Base-by-base conservation (phyloP, 2,113 vertebrate species). In the Lampris incognitus region DNA sequence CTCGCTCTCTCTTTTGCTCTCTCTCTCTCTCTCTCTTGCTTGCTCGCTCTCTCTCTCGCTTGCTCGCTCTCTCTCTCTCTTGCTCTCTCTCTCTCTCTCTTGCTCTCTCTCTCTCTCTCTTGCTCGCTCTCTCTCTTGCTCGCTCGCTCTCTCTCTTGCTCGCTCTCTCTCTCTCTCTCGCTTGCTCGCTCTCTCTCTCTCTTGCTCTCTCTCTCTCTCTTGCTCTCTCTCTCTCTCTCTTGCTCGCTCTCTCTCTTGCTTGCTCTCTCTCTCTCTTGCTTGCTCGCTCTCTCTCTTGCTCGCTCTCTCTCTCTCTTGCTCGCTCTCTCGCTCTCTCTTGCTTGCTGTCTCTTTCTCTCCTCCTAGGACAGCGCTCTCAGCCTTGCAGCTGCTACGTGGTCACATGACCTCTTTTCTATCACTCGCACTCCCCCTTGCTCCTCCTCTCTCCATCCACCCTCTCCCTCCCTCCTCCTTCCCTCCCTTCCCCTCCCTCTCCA, bases 301-400 rank as follows among this genome's bases (percentile, higher is more conserved):
- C 72, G 49, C 51, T 54, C 82, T 83, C 70, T 4, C 79, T 71
- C 57, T 24, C 37, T 44, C 62, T 64, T 49, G 55, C 24, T n/a
- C 44, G n/a, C 51, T 66, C 73, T 87, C 85, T 88, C 85, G 84
- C 85, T 88, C 90, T 88, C 80, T 71, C 84, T 87, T 57, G 8
- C 75, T 78, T 38, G 2, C 0, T 24, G 50, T 67, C 65, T 54
- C 49, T 68, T 52, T 55, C 52, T 42, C 40, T 56, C 52, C 51
- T 56, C 9, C 78, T 44, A 74, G 50, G 52, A 57, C 82, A 84
- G 74, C 4, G 4, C 7, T 77, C 91, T 88, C 83, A 86, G 90
- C 85, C 78, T 86, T 92, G 87, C 91, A 93, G 93, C 93, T 93
- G 92, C 88, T 70, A 66, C 66, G 39, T 6, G 2, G 49, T 85